phyloP scores from a whole-genome alignment of 2,888 invertebrate species.

The Sarcophaga rosellei region DNA sequence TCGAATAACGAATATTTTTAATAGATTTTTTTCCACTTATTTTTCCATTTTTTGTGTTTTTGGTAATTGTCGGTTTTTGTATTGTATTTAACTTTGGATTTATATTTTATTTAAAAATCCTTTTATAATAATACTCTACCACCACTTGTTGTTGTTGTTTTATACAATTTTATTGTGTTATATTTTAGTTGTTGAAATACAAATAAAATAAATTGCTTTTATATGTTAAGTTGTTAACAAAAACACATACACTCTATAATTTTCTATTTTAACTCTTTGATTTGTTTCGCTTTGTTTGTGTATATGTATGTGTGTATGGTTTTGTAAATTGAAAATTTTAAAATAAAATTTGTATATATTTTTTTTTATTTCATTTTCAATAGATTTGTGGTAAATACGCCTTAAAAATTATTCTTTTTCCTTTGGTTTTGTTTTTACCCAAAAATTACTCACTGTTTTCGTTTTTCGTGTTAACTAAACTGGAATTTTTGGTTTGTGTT shows the following conservation, averaged over 20 bases:
- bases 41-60: background rate
- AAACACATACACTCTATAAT: slow-evolving; percentile 53
- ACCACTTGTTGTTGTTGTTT: background rate
- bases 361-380: background rate
- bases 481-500: background rate
- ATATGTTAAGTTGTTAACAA: slow-evolving; percentile 50
- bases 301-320: background rate
- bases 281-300: background rate
- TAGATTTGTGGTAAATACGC: slow-evolving; percentile 34
- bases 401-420: slow-evolving; percentile 6
- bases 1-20: background rate
- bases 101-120: background rate
- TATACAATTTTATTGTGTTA: background rate
- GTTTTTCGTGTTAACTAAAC: slow-evolving; percentile 18
- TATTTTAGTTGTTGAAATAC: background rate
- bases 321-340: slow-evolving; percentile 41
- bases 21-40: background rate
- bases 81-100: background rate
- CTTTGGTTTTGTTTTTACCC: background rate
- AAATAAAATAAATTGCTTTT: slow-evolving; percentile 53
- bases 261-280: slow-evolving; percentile 53
- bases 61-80: background rate
- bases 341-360: slow-evolving; percentile 23
- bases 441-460: slow-evolving; percentile 30
- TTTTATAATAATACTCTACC: background rate